Percentiles rank a stretch among this genome's conserved stretches.
Conservation (phyloP, 2,113 vertebrate species). For the Puffinus mauretanicus region DNA sequence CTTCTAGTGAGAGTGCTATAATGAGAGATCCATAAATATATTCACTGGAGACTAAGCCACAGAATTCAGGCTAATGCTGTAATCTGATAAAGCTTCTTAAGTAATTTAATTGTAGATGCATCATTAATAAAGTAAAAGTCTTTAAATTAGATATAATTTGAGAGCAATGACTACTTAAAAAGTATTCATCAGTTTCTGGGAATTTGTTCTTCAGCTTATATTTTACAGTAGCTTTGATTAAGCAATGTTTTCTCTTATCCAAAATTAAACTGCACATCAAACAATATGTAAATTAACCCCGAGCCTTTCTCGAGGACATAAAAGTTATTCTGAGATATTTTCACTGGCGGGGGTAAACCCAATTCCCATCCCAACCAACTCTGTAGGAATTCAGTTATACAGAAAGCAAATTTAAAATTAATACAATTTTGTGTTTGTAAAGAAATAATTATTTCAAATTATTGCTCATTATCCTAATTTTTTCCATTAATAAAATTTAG, state of each 20-base stretch:
- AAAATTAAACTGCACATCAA: slow-evolving; percentile 75
- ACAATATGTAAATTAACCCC: slow-evolving; percentile 78
- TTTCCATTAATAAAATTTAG: slow-evolving; percentile 71
- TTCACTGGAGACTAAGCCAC: slow-evolving; percentile 32
- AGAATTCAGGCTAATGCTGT: slow-evolving; percentile 33
- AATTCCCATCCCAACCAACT: slow-evolving; percentile 70
- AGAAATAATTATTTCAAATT: slow-evolving; percentile 81
- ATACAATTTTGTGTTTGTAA: slow-evolving; percentile 73
- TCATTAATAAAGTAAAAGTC: slow-evolving; percentile 36
- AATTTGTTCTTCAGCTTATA: slow-evolving; percentile 53
- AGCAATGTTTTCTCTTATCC: slow-evolving; percentile 62
- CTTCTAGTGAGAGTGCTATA: background rate
- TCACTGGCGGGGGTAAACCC: slow-evolving; percentile 58
- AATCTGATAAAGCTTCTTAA: slow-evolving; percentile 57
- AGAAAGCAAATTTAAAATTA: slow-evolving; percentile 76
- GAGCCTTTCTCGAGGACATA: slow-evolving; percentile 73
- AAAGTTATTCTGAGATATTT: slow-evolving; percentile 77
- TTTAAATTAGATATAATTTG: slow-evolving; percentile 32
- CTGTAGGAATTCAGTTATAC: slow-evolving; percentile 64
- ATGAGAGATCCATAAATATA: slow-evolving; percentile 27
- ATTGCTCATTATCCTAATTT: slow-evolving; percentile 73
- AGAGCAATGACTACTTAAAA: slow-evolving; percentile 9
- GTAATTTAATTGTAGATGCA: slow-evolving; percentile 64
- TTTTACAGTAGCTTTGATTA: slow-evolving; percentile 68
- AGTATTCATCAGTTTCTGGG: slow-evolving; percentile 9